Conservation (phyloP, 30 jellyfish, hydroid and myxozoan genomes). For the Aurelia aurita region DNA sequence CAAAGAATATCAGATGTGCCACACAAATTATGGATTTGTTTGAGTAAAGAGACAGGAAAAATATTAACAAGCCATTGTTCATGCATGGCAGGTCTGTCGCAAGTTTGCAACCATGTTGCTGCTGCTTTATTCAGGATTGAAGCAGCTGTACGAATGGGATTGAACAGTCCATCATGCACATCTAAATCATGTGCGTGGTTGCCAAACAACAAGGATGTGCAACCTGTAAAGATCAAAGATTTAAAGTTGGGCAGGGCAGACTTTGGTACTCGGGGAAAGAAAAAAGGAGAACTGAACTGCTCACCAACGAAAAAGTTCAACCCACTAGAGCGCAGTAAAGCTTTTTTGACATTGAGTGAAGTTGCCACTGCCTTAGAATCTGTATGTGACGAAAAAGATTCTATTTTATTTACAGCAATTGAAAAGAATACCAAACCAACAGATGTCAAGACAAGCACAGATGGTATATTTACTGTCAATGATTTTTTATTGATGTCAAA, state of each 20-base stretch:
- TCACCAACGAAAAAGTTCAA: slow-evolving; percentile 2
- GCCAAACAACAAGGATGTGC: slow-evolving; percentile 43
- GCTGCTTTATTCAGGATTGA: slow-evolving; percentile 81
- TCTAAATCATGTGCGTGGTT: slow-evolving; percentile 64
- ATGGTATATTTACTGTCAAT: no score
- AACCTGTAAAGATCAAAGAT: slow-evolving; percentile 29
- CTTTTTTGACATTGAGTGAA: no score
- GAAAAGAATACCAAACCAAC: no score
- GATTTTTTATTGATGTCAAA: no score
- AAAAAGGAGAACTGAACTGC: background rate
- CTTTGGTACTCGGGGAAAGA: slow-evolving; percentile 28
- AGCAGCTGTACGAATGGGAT: slow-evolving; percentile 71
- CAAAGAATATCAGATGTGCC: slow-evolving; percentile 20
- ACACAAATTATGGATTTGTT: slow-evolving; percentile 33
- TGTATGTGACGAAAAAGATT: no score
- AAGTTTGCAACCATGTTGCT: slow-evolving; percentile 39
- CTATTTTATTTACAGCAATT: no score
- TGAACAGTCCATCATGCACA: slow-evolving; percentile 73
- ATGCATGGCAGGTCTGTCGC: slow-evolving; percentile 45
- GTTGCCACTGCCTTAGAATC: no score
- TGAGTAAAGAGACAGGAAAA: background rate
- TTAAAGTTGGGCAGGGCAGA: slow-evolving; percentile 14
- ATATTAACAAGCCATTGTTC: slow-evolving; percentile 30
- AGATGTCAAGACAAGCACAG: no score
- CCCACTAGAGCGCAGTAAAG: no score